Base-by-base conservation (phyloP, 2,888 invertebrate species). In the Actias luna region DNA sequence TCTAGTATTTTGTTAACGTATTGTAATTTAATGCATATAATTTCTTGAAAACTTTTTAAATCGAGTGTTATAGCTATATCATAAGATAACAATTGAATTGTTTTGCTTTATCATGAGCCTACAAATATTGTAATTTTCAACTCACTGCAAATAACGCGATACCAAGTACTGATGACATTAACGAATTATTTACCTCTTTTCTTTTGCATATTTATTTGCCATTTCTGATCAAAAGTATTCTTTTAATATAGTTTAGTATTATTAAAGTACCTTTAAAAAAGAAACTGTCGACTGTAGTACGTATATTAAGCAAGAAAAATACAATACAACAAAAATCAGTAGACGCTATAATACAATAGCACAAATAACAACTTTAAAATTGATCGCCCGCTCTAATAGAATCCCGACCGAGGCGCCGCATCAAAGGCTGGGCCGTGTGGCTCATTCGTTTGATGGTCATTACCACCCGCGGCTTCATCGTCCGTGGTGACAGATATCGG, bases 381-480 rank as follows among this genome's bases (percentile, higher is more conserved):
- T 55, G 55, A 55, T 55, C 55, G 55, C 55, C 29, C 16, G 16
- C 55, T n/a, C 55, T 55, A 59, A 42, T 42, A 59, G 42, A 29
- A 31, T 59, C 8, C 36, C 36, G 59, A 29, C 29, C n/a, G 63
- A 42, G 63, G 63, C 63, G 63, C 59, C 63, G 31, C 59, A 35
- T 63, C 63, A 52, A 63, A 63, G 59, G 55, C 55, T 31, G 42
- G n/a, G 18, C 42, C 42, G 42, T 42, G 42, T 42, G 31, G 46
- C 42, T 60, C 58, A 36, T 59, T 36, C 73, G 71, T 70, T 72
- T 75, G 75, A 69, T 71, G 72, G 70, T 72, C 59, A 59, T 59
- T 67, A 71, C 80, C 82, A 62, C 82, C 82, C 75, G 82, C 81
- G 73, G 82, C 65, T 68, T 68, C 55, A 64, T 64, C 61, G 66